Percentiles rank a stretch among this genome's conserved stretches.
These are phyloP conservation scores for Uloborus diversus DNA, from an alignment of 1,140 invertebrate species.

Conservation along the genomic window DNA sequence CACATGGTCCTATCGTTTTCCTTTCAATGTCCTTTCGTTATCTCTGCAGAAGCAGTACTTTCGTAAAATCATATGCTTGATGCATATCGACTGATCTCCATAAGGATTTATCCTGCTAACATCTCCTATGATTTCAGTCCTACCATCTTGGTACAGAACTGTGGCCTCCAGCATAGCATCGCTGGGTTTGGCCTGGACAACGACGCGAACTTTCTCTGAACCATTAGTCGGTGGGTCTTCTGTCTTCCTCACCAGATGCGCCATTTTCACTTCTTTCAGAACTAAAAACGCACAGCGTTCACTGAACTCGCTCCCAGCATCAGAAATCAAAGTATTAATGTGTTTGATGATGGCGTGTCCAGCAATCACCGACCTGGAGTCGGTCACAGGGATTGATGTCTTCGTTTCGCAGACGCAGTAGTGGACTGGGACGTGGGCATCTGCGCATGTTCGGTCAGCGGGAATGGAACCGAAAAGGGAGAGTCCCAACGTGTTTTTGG, in stretches of 20 bases:
- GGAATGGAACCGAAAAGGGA: conserved; percentile 40
- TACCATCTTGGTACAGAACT: not conserved
- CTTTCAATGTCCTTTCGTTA: too few species aligned
- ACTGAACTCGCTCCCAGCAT: not conserved
- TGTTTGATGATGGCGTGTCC: conserved; percentile 1
- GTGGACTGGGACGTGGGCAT: conserved; percentile 78
- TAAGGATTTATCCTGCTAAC: conserved; percentile 90
- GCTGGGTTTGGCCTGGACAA: conserved; percentile 36
- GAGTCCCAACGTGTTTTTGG: not conserved
- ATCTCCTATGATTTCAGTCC: conserved; percentile 73
- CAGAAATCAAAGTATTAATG: conserved; percentile 35
- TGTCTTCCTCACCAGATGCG: conserved; percentile 34
- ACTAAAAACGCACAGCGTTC: not conserved
- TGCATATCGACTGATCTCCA: conserved; percentile 78
- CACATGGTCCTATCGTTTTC: too few species aligned
- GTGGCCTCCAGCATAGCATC: conserved; percentile 27
- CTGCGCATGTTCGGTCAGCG: conserved; percentile 75
- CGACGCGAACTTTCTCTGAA: conserved; percentile 2
- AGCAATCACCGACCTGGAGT: not conserved
- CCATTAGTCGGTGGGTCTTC: not conserved
- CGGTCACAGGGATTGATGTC: not conserved
- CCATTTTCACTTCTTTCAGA: not conserved
- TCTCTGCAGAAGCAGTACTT: conserved; percentile 83
- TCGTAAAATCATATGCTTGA: conserved; percentile 73
- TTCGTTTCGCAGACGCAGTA: conserved; percentile 78